Evolutionary conservation across 2,113 vertebrate genomes (phyloP), one percentile per base, ranked within the genome.

Genomic region (Recurvirostra avosetta): DNA sequence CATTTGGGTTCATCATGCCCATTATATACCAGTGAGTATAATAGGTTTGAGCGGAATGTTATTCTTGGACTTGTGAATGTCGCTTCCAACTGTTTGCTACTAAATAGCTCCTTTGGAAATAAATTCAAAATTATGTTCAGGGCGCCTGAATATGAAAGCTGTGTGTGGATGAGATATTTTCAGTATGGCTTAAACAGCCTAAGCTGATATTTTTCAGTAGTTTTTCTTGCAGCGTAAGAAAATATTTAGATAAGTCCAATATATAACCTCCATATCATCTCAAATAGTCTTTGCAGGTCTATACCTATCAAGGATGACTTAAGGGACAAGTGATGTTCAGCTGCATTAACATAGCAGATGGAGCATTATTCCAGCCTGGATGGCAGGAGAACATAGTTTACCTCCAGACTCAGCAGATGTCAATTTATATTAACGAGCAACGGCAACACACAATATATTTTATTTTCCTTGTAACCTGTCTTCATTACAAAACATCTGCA

Each of bases 391-490:
- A 53, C 77, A 23, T 17, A 38, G 21, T 95, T 96, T 96, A 95
- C 92, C 91, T 96, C 94, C 96, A 74, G 36, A 55, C 91, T 74
- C 86, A 97, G 94, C 91, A 97, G 94, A 97, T 97, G 88, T 92
- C 97, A 80, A 88, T 98, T 97, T 94, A 96, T 95, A 97, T 97
- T 97, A 97, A 97, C 94, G 53, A 97, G 94, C 87, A 26, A 63
- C 12, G 36, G 73, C 87, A 94, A 97, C 90, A 79, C 66, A 41
- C 95, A 50, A 76, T 96, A 68, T 25, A 93, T 88, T 96, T 96
- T 92, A 77, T 78, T 94, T 96, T 94, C 89, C 93, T 94, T 95
- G 97, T 97, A 97, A 93, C 96, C 92, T 95, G 95, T 86, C 74
- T 90, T 95, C 82, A 59, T 92, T 89, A 76, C 94, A 78, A 90